Evolutionary conservation across 2,888 invertebrate species (phyloP).

Genomic region (Teleogryllus oceanicus): DNA sequence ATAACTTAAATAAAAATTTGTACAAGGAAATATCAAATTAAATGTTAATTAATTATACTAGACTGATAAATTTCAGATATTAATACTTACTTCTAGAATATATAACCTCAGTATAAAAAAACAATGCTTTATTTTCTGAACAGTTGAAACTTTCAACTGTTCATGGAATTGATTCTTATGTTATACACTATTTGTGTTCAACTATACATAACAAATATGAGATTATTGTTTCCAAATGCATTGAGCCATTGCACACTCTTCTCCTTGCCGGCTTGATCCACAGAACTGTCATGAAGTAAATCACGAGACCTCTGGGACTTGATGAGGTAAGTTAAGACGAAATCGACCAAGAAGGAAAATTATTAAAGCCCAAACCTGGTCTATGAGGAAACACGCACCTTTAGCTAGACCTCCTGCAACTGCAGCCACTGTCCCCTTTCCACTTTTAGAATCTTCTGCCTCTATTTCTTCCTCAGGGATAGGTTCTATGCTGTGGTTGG

Average conservation of each 20-base stretch:
- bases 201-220: background rate
- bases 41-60: background rate
- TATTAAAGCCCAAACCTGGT: background rate
- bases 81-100: background rate
- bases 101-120: background rate
- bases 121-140: constrained; percentile 5
- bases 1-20: too few relatives aligned
- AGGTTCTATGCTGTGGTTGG: constrained; percentile 21
- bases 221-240: background rate
- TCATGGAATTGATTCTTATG: background rate
- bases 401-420: background rate
- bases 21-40: too few relatives aligned
- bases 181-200: background rate
- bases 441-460: background rate
- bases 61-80: background rate
- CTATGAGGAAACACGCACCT: background rate
- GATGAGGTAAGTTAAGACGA: background rate
- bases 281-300: background rate
- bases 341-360: background rate
- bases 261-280: background rate
- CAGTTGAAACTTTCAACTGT: background rate
- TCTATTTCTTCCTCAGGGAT: constrained; percentile 23
- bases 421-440: background rate
- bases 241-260: background rate
- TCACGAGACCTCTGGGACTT: background rate